Conservation (phyloP, 2,113 vertebrate genomes). For the Sylvilagus bachmani region DNA sequence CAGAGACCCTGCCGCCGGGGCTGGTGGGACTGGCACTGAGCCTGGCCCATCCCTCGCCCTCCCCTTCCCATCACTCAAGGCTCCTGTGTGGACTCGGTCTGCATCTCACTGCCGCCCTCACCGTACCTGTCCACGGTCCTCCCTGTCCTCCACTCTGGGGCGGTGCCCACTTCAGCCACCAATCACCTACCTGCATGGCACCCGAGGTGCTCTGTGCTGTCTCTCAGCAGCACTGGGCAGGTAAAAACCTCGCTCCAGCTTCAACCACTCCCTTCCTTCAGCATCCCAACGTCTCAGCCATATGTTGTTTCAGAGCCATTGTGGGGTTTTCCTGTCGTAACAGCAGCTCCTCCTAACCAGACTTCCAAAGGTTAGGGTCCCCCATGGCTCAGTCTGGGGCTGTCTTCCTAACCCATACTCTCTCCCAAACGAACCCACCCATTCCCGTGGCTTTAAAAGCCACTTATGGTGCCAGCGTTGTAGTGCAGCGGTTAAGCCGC, state of each 20-base stretch:
- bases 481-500: too few relatives aligned
- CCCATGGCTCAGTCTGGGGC: background rate
- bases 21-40: conserved; percentile 23
- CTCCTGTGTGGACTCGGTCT: background rate
- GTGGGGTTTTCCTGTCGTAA: background rate
- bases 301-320: background rate
- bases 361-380: background rate
- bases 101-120: background rate
- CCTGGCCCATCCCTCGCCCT: background rate
- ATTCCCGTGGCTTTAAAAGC: background rate
- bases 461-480: background rate
- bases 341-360: background rate
- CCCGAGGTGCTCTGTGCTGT: background rate
- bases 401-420: background rate
- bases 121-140: background rate
- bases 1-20: conserved; percentile 65
- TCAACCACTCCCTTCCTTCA: background rate
- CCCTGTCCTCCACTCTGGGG: background rate
- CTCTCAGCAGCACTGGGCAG: background rate
- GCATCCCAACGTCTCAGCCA: too few relatives aligned
- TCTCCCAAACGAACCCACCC: background rate
- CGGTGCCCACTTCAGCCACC: background rate
- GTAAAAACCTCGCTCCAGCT: background rate
- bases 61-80: background rate
- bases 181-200: accelerated